Conservation (phyloP, 2,113 vertebrate species). For the Sialia sialis region DNA sequence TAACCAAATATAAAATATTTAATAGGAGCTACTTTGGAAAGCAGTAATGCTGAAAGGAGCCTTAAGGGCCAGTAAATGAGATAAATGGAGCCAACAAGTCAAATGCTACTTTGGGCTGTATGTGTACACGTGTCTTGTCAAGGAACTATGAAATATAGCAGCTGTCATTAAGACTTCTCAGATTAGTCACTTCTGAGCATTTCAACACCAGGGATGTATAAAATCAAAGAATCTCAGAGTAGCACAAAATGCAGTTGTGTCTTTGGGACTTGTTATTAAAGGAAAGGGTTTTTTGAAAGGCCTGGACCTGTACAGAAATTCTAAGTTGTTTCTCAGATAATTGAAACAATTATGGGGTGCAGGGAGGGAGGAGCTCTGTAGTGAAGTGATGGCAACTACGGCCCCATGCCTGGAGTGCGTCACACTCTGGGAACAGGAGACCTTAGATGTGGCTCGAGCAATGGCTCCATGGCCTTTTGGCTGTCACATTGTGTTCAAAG, state of each 20-base stretch:
- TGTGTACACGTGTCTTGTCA: background rate
- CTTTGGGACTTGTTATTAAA: background rate
- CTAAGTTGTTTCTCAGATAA: background rate
- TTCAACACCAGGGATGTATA: background rate
- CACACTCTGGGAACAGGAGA: too few relatives aligned
- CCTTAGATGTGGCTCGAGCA: too few relatives aligned
- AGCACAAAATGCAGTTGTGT: background rate
- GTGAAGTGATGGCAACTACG: too few relatives aligned
- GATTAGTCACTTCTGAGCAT: background rate
- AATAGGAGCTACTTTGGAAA: background rate
- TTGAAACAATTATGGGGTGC: background rate
- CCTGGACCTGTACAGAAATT: background rate
- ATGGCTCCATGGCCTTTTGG: too few relatives aligned
- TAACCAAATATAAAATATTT: conserved; percentile 28
- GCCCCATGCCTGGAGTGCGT: too few relatives aligned
- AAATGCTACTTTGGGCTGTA: background rate
- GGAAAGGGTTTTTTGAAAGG: background rate
- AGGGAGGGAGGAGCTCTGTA: background rate
- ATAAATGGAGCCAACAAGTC: conserved; percentile 26
- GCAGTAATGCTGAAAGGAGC: background rate
- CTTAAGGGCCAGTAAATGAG: conserved; percentile 28
- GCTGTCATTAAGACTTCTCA: background rate
- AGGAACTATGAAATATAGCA: background rate
- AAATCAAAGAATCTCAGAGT: background rate
- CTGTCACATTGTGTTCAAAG: too few relatives aligned